Evolutionary conservation across 1,140 invertebrate genomes (phyloP).

Genomic region (Ceratina australensis): DNA sequence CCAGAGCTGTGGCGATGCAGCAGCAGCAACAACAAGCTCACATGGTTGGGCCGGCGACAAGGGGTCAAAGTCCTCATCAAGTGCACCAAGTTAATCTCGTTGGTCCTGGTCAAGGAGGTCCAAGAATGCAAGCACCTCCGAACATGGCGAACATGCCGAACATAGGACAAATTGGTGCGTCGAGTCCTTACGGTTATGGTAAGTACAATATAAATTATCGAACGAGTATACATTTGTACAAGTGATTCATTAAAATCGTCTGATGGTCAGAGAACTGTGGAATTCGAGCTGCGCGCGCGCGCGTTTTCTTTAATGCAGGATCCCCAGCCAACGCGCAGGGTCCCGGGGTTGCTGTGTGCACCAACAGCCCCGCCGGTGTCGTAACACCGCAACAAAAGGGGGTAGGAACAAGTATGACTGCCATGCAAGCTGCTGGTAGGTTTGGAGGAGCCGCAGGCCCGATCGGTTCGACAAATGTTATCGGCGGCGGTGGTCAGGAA

Average conservation of each 20-base stretch:
- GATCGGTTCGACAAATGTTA: constrained; percentile 64
- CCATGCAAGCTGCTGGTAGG: constrained; percentile 73
- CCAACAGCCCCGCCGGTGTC: constrained; percentile 77
- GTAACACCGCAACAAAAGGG: constrained; percentile 81
- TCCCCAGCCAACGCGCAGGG: constrained; percentile 72
- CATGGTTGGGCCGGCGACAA: constrained; percentile 74
- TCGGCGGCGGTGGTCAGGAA: constrained; percentile 74
- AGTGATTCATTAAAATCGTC: neutral
- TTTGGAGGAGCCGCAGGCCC: constrained; percentile 79
- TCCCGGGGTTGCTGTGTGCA: constrained; percentile 73
- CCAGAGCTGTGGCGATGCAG: constrained; percentile 81
- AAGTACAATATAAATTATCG: constrained; percentile 43
- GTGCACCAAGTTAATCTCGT: constrained; percentile 75
- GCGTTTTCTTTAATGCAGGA: constrained; percentile 48
- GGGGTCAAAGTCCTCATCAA: constrained; percentile 77
- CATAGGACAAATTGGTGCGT: constrained; percentile 77
- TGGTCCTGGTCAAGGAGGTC: constrained; percentile 78
- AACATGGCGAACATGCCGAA: constrained; percentile 76
- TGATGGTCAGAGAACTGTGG: no score
- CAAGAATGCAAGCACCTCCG: constrained; percentile 80
- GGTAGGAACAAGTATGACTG: constrained; percentile 73
- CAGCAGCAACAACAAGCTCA: constrained; percentile 74
- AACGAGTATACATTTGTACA: neutral
- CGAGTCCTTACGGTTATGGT: constrained; percentile 80
- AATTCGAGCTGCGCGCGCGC: no score